Base-by-base conservation (phyloP, 2,888 invertebrate genomes). In the Hyposoter didymator region DNA sequence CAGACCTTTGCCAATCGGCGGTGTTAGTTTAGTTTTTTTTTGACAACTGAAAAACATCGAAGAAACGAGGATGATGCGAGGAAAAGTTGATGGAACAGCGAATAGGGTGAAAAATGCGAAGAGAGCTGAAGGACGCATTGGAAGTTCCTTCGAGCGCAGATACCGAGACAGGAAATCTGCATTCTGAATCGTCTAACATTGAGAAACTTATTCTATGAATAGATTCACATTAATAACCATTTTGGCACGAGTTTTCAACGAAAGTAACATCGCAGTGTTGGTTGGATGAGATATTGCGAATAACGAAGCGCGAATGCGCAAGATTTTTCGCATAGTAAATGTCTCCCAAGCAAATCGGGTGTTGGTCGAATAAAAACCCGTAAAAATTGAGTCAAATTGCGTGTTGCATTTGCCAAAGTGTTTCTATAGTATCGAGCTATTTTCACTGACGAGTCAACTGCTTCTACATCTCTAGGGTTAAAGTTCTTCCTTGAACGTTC, bases 221-320 rank as follows among this genome's bases (percentile, higher is more conserved):
- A 85, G 83, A 81, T 78, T 52, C 45, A 83, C 85, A 83, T 85
- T 85, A 85, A 85, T 85, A 85, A 83, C 76, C 76, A 55, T 83
- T 83, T 69, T 85, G 85, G 85, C 83, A 85, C 78, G 78, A 52
- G 73, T 78, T 81, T 83, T 69, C 64, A 83, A 62, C 67, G 75
- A 67, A 76, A 74, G 80, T 52, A 76, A 66, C 55, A 67, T 76
- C 69, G 39, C 69, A 28, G 45, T 62, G 19, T 73, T 49, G 45
- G 55, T 66, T 75, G 22, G 73, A 2, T 35, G 80, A 76, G 19
- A 62, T 76, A 69, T 83, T 59, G 83, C 80, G 74, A 74, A 43
- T n/a, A 47, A 64, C 43, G 69, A 49, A 67, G 55, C 78, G 45
- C 28, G 28, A 28, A 28, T 75, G 49, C 59, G 17, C 49, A 67